Conservation (phyloP, 2,797 vertebrate genomes). For the Malacoctenus gilli region DNA sequence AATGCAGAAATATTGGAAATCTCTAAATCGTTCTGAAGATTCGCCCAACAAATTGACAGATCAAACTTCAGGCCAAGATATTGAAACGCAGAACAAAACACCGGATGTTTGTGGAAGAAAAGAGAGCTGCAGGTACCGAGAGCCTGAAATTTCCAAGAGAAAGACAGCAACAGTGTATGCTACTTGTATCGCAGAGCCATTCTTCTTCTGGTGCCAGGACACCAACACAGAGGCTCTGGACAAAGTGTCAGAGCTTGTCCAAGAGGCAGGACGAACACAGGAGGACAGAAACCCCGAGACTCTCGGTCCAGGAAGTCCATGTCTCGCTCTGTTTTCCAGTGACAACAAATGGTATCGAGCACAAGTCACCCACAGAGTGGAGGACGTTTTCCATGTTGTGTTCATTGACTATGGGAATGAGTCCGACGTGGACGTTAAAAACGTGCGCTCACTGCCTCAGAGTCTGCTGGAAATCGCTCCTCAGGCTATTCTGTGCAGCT, state of each 20-base stretch:
- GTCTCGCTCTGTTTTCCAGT: conserved; percentile 82
- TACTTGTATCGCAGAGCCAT: conserved; percentile 79
- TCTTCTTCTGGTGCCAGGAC: conserved; percentile 89
- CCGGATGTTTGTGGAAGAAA: no score
- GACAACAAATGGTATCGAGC: conserved; percentile 88
- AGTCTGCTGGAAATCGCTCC: conserved; percentile 76
- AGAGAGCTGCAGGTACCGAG: no score
- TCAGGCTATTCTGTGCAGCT: conserved; percentile 86
- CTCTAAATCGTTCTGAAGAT: no score
- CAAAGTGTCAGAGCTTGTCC: conserved; percentile 67
- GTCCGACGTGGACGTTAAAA: conserved; percentile 67
- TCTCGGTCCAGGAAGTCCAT: conserved; percentile 77
- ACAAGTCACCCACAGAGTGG: conserved; percentile 64
- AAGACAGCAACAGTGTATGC: conserved; percentile 75
- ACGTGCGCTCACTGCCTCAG: conserved; percentile 76
- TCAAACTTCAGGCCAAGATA: not conserved
- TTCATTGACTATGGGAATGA: conserved; percentile 90
- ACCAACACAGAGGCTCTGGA: conserved; percentile 44
- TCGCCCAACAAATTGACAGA: no score
- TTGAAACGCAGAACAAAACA: not conserved
- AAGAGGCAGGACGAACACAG: conserved; percentile 70
- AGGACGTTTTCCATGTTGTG: conserved; percentile 61
- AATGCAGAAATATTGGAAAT: conserved; percentile 81
- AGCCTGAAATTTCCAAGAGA: conserved; percentile 47
- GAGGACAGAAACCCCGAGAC: conserved; percentile 14